These are phyloP conservation scores for Venustoraphidia nigricollis DNA, from an alignment of 2,888 invertebrate genomes.

Conservation along the genomic window DNA sequence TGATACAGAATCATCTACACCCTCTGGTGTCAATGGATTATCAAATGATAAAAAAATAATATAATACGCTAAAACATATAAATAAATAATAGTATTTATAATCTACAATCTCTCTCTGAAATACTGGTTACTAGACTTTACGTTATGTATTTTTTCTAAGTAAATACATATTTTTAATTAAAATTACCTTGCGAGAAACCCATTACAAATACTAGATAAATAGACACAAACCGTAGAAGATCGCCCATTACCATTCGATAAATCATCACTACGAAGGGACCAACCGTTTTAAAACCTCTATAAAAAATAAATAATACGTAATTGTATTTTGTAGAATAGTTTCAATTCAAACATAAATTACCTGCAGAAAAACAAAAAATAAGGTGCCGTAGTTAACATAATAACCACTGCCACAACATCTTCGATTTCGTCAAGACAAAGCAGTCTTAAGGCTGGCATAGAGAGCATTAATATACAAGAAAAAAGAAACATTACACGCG, in stretches of 20 bases:
- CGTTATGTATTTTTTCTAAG: too few species aligned
- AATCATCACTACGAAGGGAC: conserved; percentile 99
- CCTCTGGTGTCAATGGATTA: conserved; percentile 67
- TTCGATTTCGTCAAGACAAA: conserved; percentile 75
- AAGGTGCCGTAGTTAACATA: conserved; percentile 90
- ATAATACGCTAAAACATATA: conserved; percentile 56
- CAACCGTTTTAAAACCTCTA: conserved; percentile 94
- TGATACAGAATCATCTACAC: conserved; percentile 62
- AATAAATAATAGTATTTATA: conserved; percentile 3
- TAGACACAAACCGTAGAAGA: conserved; percentile 84
- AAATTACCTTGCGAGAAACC: conserved; percentile 83
- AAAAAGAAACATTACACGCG: conserved; percentile 84
- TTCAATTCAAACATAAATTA: conserved; percentile 20
- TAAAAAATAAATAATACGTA: conserved; percentile 18
- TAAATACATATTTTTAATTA: conserved; percentile 3
- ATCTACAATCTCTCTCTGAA: too few species aligned
- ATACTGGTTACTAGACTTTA: too few species aligned
- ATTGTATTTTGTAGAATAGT: not conserved
- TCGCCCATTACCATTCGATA: conserved; percentile 98
- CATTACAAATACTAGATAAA: conserved; percentile 93
- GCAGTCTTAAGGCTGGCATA: conserved; percentile 69
- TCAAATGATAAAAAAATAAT: conserved; percentile 82
- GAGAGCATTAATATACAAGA: conserved; percentile 80
- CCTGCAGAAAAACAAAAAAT: conserved; percentile 95
- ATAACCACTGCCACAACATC: conserved; percentile 85